These are phyloP conservation scores for Caenorhabditis panamensis DNA, from an alignment of 2,888 invertebrate genomes.

Conservation along the genomic window DNA sequence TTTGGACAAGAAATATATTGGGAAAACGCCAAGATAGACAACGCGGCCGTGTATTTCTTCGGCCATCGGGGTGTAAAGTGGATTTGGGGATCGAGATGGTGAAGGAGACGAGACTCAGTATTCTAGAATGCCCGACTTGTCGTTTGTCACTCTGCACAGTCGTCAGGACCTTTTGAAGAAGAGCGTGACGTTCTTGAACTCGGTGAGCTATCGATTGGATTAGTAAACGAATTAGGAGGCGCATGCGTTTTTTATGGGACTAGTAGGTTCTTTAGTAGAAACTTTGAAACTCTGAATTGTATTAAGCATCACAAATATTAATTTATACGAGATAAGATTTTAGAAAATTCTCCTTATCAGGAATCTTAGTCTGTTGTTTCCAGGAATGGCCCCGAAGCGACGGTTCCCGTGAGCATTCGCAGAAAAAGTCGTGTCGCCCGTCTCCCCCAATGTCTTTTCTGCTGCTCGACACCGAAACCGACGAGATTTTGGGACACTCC, in stretches of 20 bases:
- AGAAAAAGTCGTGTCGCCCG: slow-evolving; percentile 64
- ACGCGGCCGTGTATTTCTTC: slow-evolving; percentile 15
- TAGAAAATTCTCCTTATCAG: background rate
- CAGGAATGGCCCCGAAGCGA: slow-evolving; percentile 74
- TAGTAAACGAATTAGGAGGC: background rate
- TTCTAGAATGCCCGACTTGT: slow-evolving; percentile 13
- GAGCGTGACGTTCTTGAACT: slow-evolving; percentile 70
- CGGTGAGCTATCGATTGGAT: slow-evolving; percentile 55
- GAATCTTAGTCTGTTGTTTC: background rate
- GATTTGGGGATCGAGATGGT: background rate
- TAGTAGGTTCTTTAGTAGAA: background rate
- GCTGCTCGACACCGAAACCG: slow-evolving; percentile 53
- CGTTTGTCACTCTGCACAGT: slow-evolving; percentile 62
- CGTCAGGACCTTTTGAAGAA: slow-evolving; percentile 62
- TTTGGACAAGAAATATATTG: too few species aligned
- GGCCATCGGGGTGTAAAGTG: slow-evolving; percentile 11
- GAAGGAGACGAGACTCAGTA: background rate
- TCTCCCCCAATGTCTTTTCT: slow-evolving; percentile 75
- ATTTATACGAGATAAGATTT: background rate
- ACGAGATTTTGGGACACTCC: slow-evolving; percentile 70
- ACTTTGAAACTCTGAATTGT: background rate
- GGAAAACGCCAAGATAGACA: background rate
- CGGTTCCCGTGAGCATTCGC: slow-evolving; percentile 67
- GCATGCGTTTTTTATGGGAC: background rate
- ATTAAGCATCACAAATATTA: background rate